Percentiles rank a stretch among this genome's conserved stretches.
These are phyloP conservation scores for Chauna torquata DNA, from an alignment of 2,113 vertebrate genomes.

Conservation along the genomic window DNA sequence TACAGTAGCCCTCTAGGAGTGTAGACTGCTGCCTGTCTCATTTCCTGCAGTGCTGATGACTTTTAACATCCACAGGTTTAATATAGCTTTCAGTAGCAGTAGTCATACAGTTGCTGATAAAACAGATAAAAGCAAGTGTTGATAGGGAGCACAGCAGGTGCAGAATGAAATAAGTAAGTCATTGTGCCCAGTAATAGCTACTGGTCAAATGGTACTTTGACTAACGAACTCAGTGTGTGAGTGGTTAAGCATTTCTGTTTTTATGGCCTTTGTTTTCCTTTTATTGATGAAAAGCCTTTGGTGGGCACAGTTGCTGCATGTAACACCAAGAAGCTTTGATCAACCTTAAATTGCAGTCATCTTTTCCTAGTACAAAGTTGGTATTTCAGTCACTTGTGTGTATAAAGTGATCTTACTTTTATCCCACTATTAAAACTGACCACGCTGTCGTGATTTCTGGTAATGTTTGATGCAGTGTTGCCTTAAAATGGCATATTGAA, in stretches of 20 bases:
- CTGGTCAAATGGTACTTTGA: conserved; percentile 1
- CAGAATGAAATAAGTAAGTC: neutral
- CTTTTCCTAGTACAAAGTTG: neutral
- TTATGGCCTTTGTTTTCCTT: neutral
- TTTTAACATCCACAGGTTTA: conserved; percentile 10
- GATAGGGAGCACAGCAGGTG: conserved; percentile 5
- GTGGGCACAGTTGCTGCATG: neutral
- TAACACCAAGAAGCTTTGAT: neutral
- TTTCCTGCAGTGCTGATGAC: conserved; percentile 16
- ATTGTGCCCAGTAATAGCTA: neutral
- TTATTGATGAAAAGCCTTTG: neutral
- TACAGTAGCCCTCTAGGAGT: neutral
- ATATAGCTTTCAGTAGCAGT: neutral
- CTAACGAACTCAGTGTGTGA: neutral
- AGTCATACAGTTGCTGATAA: neutral
- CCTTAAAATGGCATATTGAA: neutral
- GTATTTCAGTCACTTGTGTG: neutral
- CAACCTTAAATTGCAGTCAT: neutral
- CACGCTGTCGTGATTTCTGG: neutral
- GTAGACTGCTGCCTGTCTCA: neutral
- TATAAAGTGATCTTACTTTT: neutral
- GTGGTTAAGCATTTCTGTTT: neutral
- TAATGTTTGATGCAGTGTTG: neutral
- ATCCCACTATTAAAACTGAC: neutral
- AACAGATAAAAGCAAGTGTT: neutral